Base-by-base conservation (phyloP, 2,888 invertebrate genomes). In the Pecten maximus region DNA sequence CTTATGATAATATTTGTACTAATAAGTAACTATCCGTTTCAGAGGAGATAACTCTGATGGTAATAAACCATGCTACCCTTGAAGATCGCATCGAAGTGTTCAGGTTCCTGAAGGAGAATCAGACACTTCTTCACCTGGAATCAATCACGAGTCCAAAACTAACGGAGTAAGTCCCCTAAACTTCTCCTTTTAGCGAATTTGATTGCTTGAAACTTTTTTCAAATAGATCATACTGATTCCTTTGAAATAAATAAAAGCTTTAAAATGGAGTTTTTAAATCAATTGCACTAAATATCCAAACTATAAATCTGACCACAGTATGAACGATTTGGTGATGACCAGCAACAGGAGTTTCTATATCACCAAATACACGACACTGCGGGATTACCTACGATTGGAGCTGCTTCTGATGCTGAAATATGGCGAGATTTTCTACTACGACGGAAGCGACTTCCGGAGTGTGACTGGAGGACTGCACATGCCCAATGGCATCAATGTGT, bases 261-360 rank as follows among this genome's bases (percentile, higher is more conserved):
- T 16, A 15, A 50, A 16, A 15, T 2, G 8, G 50, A 50, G 8
- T 8, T 2, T 15, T 8, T 15, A 8, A 50, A 16, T 50, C 50
- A 16, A n/a, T n/a, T 50, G 8, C 50, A 50, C n/a, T 8, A 50
- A 16, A 8, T 15, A 8, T 15, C 50, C 50, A 50, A 50, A 15
- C 19, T 50, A 6, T 54, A 3, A n/a, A 54, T 54, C 23, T 15
- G 2, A 54, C 19, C n/a, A 6, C 90, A 93, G 93, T 28, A 91
- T 93, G 90, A 93, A 93, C 87, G 94, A 93, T 90, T 91, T 94
- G 6, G 92, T 93, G 90, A 93, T 93, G 23, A 91, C 90, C 0
- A 91, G 93, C 40, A 92, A 93, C 48, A 91, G 92, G 91, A 92
- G 91, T 40, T 93, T 93, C 88, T 93, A 93, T 60, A 91, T 92